These are phyloP conservation scores for Lota lota DNA, from an alignment of 2,113 vertebrate species.

Conservation along the genomic window DNA sequence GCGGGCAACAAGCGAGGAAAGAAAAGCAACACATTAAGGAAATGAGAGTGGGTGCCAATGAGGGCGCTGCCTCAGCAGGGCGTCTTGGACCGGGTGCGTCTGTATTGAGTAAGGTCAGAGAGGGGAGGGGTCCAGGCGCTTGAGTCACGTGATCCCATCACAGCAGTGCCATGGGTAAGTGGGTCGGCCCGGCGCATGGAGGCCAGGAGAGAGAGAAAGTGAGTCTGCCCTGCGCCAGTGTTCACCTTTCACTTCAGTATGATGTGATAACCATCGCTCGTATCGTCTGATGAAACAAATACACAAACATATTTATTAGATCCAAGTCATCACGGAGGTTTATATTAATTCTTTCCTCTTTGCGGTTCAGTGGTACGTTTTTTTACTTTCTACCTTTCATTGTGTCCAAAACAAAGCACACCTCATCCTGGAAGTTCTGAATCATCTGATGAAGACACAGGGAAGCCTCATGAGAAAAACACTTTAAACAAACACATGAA, in stretches of 20 bases:
- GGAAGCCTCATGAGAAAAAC: too few species aligned
- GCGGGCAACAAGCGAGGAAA: conserved; percentile 12
- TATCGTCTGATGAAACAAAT: conserved; percentile 80
- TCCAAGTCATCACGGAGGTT: too few species aligned
- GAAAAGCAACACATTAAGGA: neutral
- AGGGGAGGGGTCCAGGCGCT: conserved; percentile 18
- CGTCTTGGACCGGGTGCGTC: conserved; percentile 16
- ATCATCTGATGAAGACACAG: conserved; percentile 80
- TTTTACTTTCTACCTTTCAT: conserved; percentile 84
- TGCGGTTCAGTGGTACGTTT: too few species aligned
- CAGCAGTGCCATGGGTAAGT: too few species aligned
- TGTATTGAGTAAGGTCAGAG: neutral
- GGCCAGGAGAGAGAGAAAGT: conserved; percentile 22
- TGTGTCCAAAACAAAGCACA: conserved; percentile 94
- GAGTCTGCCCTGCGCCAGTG: conserved; percentile 5
- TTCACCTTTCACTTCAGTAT: conserved; percentile 83
- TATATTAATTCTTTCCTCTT: too few species aligned
- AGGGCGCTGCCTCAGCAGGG: conserved; percentile 29
- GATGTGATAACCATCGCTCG: conserved; percentile 89
- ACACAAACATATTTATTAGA: too few species aligned
- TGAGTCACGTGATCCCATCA: conserved; percentile 27
- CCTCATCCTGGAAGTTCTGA: conserved; percentile 95
- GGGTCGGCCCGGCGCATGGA: conserved; percentile 33
- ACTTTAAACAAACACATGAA: too few species aligned
- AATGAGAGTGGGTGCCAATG: conserved; percentile 1